These are phyloP conservation scores for Plemyria rubiginata DNA, from an alignment of 2,888 invertebrate species.

Conservation along the genomic window DNA sequence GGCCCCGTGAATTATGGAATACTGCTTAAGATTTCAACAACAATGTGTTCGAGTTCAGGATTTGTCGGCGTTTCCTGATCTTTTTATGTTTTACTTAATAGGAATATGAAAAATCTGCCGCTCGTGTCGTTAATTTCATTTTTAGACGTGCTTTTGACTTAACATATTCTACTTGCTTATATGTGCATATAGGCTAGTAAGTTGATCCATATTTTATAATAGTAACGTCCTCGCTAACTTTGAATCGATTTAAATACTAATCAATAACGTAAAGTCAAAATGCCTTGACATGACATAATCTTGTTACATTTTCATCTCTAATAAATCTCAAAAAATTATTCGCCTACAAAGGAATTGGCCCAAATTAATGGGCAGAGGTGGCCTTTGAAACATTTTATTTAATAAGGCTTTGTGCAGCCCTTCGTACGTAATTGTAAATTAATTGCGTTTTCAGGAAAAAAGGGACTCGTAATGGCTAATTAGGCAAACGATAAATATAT, in stretches of 20 bases:
- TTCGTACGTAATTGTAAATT: conserved; percentile 80
- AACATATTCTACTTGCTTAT: too few relatives aligned
- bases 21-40: conserved; percentile 44
- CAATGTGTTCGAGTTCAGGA: conserved; percentile 23
- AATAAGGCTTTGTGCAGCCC: conserved; percentile 74
- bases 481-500: conserved; percentile 73
- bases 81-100: background rate
- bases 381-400: conserved; percentile 76
- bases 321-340: conserved; percentile 37
- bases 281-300: conserved; percentile 6
- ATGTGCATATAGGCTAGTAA: too few relatives aligned
- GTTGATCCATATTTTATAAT: too few relatives aligned
- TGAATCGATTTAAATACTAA: background rate
- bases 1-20: conserved; percentile 53
- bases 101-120: background rate
- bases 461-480: conserved; percentile 70
- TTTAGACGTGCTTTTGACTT: background rate
- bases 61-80: conserved; percentile 7
- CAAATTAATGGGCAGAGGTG: conserved; percentile 60
- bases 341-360: conserved; percentile 62
- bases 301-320: conserved; percentile 7
- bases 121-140: background rate
- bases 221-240: background rate
- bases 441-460: conserved; percentile 71
- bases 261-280: background rate